Evolutionary conservation across 92 coral and sea anemone species (phyloP), one percentile per base, ranked within the genome.

Genomic region (Meandrina meandrites): DNA sequence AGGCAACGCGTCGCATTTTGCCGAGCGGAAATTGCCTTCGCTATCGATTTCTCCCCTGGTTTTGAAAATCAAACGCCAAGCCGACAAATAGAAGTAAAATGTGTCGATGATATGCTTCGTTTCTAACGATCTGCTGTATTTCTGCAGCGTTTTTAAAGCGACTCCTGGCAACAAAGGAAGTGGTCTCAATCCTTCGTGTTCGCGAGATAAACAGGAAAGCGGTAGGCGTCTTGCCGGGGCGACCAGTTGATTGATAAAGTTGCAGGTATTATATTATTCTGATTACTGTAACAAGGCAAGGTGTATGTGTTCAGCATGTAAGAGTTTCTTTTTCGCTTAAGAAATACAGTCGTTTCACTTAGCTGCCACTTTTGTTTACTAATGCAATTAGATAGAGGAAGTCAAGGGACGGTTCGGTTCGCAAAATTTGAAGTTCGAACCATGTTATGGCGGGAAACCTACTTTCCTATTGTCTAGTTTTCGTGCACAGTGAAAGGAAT

Each of bases 1-100:
- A 47, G 62, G 60, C 81, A 42, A n/a, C 76, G 74, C 88, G 81
- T 76, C 76, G 76, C 64, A 62, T 48, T 85, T 76, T 9, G 76
- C 69, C 51, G 88, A 77, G 76, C 88, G 88, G 88, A 85, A 85
- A 85, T 85, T 37, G 60, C 64, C 42, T 42, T 45, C 35, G 77
- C 27, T 75, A 2, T 31, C 60, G 47, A 18, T 30, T 24, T 40
- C 58, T 17, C 17, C 22, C 28, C 81, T 37, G 34, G 37, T 76
- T 60, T 34, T 47, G 83, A 66, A 1, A 14, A 21, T 31, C 24
- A 64, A 22, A 60, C 56, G 22, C 36, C 15, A 64, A 34, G 50
- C 27, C 56, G 7, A 1, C 34, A 3, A 45, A 45, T 31, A 50
- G 36, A 28, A 16, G 17, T 16, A 19, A 64, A 28, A 35, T 48